Evolutionary conservation across 2,797 vertebrate species (phyloP).

Genomic region (Erethizon dorsatum): DNA sequence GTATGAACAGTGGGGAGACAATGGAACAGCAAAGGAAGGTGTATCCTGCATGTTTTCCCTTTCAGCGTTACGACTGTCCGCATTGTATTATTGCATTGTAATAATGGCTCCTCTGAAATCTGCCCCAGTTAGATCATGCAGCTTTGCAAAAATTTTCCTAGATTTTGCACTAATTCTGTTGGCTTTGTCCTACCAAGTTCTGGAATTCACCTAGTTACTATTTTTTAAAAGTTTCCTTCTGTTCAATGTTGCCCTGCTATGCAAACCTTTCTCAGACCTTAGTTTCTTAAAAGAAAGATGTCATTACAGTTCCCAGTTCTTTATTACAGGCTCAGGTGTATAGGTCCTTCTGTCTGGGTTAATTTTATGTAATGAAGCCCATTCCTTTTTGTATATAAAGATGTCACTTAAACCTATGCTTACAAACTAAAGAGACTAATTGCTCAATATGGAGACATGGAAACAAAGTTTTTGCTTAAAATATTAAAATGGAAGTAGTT

Average conservation of each 20-base stretch:
- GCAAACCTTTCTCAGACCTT: slow-evolving; percentile 88
- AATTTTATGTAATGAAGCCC: slow-evolving; percentile 85
- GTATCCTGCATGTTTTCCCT: slow-evolving; percentile 45
- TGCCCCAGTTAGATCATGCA: slow-evolving; percentile 67
- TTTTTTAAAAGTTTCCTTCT: slow-evolving; percentile 83
- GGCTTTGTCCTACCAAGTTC: slow-evolving; percentile 80
- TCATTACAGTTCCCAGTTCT: slow-evolving; percentile 85
- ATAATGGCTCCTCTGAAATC: slow-evolving; percentile 35
- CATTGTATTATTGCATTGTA: fast-evolving
- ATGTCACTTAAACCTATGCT: slow-evolving; percentile 85
- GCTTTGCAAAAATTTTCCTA: slow-evolving; percentile 77
- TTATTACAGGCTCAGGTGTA: slow-evolving; percentile 90
- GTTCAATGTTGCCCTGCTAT: slow-evolving; percentile 90
- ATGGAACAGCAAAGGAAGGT: background rate
- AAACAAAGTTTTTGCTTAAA: slow-evolving; percentile 88
- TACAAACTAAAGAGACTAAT: slow-evolving; percentile 85
- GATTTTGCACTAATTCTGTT: slow-evolving; percentile 89
- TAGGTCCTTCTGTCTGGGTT: slow-evolving; percentile 87
- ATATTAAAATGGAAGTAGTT: slow-evolving; percentile 87
- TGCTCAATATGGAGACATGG: slow-evolving; percentile 87
- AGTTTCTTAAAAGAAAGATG: slow-evolving; percentile 84
- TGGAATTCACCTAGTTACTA: slow-evolving; percentile 83
- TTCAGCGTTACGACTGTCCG: background rate
- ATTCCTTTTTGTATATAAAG: slow-evolving; percentile 87
- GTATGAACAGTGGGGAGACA: background rate